phyloP scores from a whole-genome alignment of 2,888 invertebrate species.

The Drosophila macrospina region DNA sequence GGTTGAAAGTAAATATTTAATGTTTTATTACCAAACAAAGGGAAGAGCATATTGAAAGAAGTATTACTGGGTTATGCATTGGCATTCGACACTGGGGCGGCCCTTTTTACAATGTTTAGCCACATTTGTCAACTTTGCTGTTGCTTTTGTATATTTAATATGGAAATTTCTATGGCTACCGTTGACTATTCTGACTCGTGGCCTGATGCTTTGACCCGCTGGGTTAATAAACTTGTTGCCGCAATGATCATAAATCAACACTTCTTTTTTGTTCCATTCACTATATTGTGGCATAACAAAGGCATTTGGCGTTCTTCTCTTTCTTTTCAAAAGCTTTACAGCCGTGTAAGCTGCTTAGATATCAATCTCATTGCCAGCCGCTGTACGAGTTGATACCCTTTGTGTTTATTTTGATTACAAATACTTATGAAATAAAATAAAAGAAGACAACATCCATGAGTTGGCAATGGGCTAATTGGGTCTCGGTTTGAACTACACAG shows the following conservation, averaged over 20 bases:
- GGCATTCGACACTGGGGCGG: slow-evolving; percentile 4
- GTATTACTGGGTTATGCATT: slow-evolving; percentile 4
- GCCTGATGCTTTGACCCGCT: slow-evolving; percentile 12
- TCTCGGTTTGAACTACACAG: background rate
- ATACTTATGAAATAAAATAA: background rate
- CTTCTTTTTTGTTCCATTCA: slow-evolving; percentile 57
- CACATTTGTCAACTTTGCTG: slow-evolving; percentile 11
- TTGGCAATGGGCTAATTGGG: background rate
- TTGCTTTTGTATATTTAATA: slow-evolving; percentile 25
- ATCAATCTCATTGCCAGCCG: background rate
- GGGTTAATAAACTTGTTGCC: slow-evolving; percentile 75
- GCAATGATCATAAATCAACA: slow-evolving; percentile 65
- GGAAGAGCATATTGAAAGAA: background rate
- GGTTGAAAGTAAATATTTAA: slow-evolving; percentile 4
- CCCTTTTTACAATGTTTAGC: background rate
- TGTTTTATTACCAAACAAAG: background rate
- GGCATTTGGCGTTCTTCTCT: slow-evolving; percentile 28
- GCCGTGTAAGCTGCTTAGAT: slow-evolving; percentile 26
- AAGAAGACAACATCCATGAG: background rate
- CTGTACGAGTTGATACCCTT: slow-evolving; percentile 2
- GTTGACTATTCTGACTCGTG: slow-evolving; percentile 11
- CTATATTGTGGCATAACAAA: slow-evolving; percentile 42
- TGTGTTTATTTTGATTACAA: slow-evolving; percentile 45
- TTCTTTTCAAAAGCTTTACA: slow-evolving; percentile 33
- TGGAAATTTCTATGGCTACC: slow-evolving; percentile 48